A percentile compares a stretch with the other conserved stretches of the same genome.
Evolutionary conservation across 2,888 invertebrate genomes (phyloP).

Genomic region (Agrotis puta): DNA sequence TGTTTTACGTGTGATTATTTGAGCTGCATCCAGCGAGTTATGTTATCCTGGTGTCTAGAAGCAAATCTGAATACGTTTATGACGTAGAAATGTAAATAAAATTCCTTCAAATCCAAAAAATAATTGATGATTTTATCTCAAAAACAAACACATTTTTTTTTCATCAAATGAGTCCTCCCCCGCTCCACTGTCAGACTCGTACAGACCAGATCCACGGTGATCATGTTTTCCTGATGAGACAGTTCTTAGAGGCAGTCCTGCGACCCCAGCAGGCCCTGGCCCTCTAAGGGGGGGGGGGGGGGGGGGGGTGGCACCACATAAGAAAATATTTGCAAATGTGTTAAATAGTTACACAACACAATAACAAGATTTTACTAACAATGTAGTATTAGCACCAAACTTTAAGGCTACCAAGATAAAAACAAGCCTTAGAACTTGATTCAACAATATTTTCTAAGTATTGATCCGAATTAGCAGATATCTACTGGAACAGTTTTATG

Average conservation of each 20-base stretch:
- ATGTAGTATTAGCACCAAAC: background rate
- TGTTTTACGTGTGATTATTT: constrained; percentile 44
- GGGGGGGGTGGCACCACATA: no score
- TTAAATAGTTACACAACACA: no score
- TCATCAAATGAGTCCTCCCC: no score
- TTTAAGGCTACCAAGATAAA: background rate
- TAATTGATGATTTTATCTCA: background rate
- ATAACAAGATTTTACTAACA: background rate
- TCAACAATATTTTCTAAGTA: constrained; percentile 4
- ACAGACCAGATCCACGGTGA: no score
- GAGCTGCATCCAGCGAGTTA: constrained; percentile 27
- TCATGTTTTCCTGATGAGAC: no score
- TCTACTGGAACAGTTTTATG: constrained; percentile 16
- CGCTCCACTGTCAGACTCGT: no score
- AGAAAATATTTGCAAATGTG: background rate
- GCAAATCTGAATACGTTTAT: constrained; percentile 3
- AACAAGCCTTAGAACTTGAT: background rate
- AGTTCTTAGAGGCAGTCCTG: no score
- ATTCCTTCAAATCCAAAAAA: no score
- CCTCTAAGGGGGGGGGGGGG: no score
- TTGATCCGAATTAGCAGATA: constrained; percentile 2
- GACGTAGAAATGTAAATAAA: no score
- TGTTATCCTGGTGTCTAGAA: constrained; percentile 44
- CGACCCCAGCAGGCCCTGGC: no score
- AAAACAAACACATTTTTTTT: no score